phyloP scores from a whole-genome alignment of 2,797 vertebrate genomes.

The Propithecus deckenii region DNA sequence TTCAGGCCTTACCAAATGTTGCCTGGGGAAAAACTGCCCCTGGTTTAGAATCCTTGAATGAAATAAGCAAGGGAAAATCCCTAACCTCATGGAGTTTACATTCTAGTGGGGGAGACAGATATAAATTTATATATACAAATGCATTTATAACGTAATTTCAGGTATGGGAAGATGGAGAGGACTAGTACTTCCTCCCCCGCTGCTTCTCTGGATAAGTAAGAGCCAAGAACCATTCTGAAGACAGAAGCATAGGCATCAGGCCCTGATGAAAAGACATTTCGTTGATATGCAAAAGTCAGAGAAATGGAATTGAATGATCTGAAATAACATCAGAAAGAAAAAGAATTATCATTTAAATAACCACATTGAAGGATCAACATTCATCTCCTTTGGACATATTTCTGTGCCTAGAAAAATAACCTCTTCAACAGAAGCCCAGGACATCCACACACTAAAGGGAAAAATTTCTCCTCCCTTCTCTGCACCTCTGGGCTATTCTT shows the following conservation, averaged over 20 bases:
- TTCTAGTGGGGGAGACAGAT: neutral
- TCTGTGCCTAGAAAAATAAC: neutral
- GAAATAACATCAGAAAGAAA: neutral
- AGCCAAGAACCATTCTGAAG: neutral
- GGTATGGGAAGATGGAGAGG: too few relatives aligned
- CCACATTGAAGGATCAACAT: neutral
- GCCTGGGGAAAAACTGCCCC: neutral
- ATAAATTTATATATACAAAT: neutral
- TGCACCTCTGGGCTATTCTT: neutral
- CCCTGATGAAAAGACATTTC: neutral
- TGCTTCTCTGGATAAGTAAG: neutral
- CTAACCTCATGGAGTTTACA: neutral
- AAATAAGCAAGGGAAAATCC: neutral
- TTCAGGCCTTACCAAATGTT: neutral
- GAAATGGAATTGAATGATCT: constrained; percentile 15
- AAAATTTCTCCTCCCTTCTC: constrained; percentile 22
- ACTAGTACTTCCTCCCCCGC: neutral
- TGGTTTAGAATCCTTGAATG: neutral
- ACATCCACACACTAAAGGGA: neutral
- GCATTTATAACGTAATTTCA: neutral
- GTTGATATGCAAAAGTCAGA: constrained; percentile 20
- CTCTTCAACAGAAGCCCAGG: neutral
- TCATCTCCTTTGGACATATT: neutral
- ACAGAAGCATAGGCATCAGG: neutral
- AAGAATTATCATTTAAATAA: constrained; percentile 11